Conservation (phyloP, 2,888 invertebrate species). For the Stenodema calcarata region DNA sequence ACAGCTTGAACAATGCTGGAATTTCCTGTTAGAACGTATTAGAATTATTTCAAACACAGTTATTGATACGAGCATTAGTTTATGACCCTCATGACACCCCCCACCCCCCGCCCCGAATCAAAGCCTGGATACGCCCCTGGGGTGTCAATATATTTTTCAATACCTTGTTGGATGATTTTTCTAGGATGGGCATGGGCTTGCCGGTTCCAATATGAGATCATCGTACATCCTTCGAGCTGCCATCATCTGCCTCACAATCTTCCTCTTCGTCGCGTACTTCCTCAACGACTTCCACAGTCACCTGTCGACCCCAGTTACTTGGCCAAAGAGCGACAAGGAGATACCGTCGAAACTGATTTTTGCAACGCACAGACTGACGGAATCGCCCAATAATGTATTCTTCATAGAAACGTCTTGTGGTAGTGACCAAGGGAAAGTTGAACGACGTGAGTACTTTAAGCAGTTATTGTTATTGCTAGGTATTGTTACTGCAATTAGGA, state of each 20-base stretch:
- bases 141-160: too few relatives aligned
- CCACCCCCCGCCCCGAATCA: too few relatives aligned
- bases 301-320: background rate
- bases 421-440: too few relatives aligned
- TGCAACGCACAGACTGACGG: background rate
- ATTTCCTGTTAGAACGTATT: too few relatives aligned
- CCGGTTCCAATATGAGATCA: background rate
- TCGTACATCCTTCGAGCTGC: background rate
- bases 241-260: background rate
- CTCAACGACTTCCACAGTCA: background rate
- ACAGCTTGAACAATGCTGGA: too few relatives aligned
- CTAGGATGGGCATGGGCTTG: background rate
- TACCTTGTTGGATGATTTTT: background rate
- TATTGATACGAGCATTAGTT: too few relatives aligned
- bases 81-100: too few relatives aligned
- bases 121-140: too few relatives aligned
- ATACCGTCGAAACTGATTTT: background rate
- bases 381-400: background rate
- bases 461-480: too few relatives aligned
- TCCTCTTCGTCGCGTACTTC: background rate
- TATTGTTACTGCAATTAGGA: too few relatives aligned
- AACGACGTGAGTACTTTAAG: too few relatives aligned
- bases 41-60: too few relatives aligned
- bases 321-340: background rate
- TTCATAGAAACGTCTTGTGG: conserved; percentile 13